Conservation (phyloP, 2,113 vertebrate genomes). For the Arizona elegans region DNA sequence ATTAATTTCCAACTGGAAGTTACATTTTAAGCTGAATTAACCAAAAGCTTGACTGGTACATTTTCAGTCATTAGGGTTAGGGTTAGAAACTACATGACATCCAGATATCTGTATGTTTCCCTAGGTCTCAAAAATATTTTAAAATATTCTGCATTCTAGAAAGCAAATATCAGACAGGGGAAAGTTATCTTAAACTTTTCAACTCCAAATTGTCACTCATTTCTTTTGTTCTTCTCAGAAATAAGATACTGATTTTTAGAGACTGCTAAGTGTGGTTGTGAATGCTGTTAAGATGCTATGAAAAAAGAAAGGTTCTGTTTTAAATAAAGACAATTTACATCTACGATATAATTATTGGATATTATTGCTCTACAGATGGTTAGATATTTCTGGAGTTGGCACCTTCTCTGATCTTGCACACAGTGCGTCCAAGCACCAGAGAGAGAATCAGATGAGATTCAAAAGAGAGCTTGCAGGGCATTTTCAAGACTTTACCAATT, state of each 20-base stretch:
- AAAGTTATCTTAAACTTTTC: background rate
- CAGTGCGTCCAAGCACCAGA: background rate
- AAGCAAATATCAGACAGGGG: background rate
- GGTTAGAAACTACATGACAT: background rate
- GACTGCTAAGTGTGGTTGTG: background rate
- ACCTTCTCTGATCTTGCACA: background rate
- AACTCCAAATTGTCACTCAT: conserved; percentile 12
- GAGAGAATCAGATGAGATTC: background rate
- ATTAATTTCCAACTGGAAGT: background rate
- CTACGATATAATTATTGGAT: background rate
- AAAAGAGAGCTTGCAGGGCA: background rate
- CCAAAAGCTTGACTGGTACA: background rate
- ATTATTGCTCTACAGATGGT: background rate
- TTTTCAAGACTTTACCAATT: background rate
- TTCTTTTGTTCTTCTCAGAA: background rate
- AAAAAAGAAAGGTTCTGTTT: background rate
- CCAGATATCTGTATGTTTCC: background rate
- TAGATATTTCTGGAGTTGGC: background rate
- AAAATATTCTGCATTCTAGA: background rate
- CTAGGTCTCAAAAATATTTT: background rate
- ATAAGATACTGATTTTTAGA: background rate
- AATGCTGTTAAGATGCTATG: background rate
- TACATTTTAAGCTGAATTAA: background rate
- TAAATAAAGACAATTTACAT: background rate
- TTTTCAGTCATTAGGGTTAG: background rate